Conservation (phyloP, 2,797 vertebrate genomes). For the Gallirallus australis region DNA sequence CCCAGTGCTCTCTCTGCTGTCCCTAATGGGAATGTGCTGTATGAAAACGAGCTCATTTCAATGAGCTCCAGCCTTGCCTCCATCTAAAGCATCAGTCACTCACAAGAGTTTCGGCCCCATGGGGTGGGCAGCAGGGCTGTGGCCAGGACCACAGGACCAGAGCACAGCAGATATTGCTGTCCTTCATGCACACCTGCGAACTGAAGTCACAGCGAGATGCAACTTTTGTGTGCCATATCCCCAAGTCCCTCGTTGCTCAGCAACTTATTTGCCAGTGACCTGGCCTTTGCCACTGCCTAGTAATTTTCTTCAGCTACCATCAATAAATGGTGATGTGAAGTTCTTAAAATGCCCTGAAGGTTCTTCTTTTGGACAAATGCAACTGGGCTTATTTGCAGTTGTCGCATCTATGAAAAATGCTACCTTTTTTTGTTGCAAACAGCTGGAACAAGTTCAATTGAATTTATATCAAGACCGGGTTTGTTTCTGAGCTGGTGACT, state of each 20-base stretch:
- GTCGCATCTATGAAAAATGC: conserved; percentile 8
- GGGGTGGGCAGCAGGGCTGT: background rate
- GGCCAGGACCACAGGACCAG: background rate
- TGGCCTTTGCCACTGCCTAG: background rate
- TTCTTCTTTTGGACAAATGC: background rate
- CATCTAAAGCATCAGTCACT: background rate
- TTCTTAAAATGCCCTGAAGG: background rate
- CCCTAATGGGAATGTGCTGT: background rate
- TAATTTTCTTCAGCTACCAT: background rate
- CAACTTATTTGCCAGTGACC: background rate
- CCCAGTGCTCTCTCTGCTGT: background rate
- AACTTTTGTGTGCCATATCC: background rate
- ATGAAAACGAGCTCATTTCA: background rate
- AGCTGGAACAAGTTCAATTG: conserved; percentile 48
- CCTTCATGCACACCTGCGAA: background rate
- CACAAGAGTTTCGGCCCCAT: background rate
- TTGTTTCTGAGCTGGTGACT: conserved; percentile 65
- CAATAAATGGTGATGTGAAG: background rate
- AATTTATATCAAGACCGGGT: conserved; percentile 41
- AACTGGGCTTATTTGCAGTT: conserved; percentile 1
- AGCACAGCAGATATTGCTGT: background rate
- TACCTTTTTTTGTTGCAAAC: background rate
- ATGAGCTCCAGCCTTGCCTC: background rate
- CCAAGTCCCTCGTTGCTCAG: background rate
- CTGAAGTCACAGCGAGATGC: background rate